Base-by-base conservation (phyloP, 2,797 vertebrate species). In the Danio jaintianensis region DNA sequence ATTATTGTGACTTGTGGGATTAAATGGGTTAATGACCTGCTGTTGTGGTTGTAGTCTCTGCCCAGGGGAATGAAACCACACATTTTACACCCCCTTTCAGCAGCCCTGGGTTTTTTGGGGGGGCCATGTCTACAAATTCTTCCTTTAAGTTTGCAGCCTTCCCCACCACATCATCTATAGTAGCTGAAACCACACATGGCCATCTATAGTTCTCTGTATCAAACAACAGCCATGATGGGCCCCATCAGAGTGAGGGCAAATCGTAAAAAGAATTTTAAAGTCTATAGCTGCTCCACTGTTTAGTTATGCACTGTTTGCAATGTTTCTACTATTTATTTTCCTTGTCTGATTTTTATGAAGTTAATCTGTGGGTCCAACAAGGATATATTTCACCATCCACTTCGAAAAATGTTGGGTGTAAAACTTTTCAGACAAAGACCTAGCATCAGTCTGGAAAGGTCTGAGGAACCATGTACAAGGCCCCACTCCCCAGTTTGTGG, bases 131-230 rank as follows among this genome's bases (percentile, higher is more conserved):
- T 22, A 36, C 47, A 66, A 47, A 58, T 45, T 15, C 77, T 36
- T 77, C 38, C 75, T 77, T 22, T 50, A 62, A 29, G 52, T 38
- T 20, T 43, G 50, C 50, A 29, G 7, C 52, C 29, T 7, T 42
- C 42, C 2, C 38, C 18, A 16, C 48, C 43, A 47, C 22, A 67
- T 15, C 16, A 11, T 22, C 58, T 59, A n/a, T 48, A 58, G 43
- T 13, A 20, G 53, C 29, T 0, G 36, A 10, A 40, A 59, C 22
- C 29, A 18, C 12, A 36, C 58, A 22, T 48, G 50, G 50, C 10
- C n/a, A 18, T 16, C n/a, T 40, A 20, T 13, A 58, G 40, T 11
- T 13, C 58, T 45, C 5, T 29, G 29, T 9, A 16, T 22, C 18
- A 18, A 7, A 22, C 22, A 45, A 38, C 52, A 58, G 52, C 5